Percentiles rank a stretch among this genome's conserved stretches.
Conservation (phyloP, 2,888 invertebrate genomes). For the Cryptops parisi region DNA sequence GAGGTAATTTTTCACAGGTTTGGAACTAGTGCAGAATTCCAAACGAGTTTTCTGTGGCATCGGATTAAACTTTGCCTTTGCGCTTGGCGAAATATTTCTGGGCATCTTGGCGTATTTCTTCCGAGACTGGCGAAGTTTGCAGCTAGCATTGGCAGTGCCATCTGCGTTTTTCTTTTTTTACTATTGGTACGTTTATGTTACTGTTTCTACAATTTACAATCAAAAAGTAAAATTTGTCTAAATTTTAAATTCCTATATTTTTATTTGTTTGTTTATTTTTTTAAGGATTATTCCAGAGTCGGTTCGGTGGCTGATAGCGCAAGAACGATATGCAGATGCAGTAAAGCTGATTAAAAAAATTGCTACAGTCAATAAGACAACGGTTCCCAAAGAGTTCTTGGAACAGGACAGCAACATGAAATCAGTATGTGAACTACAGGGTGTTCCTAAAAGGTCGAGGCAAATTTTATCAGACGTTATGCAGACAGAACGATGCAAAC, state of each 20-base stretch:
- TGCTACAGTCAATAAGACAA: constrained; percentile 42
- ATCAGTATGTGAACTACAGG: too few relatives aligned
- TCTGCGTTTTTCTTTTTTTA: constrained; percentile 42
- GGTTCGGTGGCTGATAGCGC: constrained; percentile 55
- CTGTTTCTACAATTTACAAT: neutral
- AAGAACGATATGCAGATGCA: constrained; percentile 42
- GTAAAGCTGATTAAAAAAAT: constrained; percentile 43
- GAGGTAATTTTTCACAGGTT: constrained; percentile 30
- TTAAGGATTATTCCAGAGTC: constrained; percentile 47
- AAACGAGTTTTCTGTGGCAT: constrained; percentile 46
- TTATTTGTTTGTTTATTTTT: too few relatives aligned
- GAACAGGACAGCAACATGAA: neutral
- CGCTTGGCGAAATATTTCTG: constrained; percentile 49
- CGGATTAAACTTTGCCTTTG: constrained; percentile 53
- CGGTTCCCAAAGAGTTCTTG: constrained; percentile 35
- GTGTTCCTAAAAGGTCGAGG: too few relatives aligned
- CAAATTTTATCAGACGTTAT: too few relatives aligned
- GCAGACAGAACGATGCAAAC: too few relatives aligned
- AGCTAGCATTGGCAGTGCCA: constrained; percentile 49
- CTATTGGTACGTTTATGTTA: constrained; percentile 41
- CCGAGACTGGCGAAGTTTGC: constrained; percentile 50
- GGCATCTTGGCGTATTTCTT: constrained; percentile 48
- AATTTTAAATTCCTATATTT: too few relatives aligned
- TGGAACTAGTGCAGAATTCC: constrained; percentile 45
- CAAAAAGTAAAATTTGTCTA: neutral